phyloP scores from a whole-genome alignment of 2,888 invertebrate genomes.

The Polydrusus cervinus region DNA sequence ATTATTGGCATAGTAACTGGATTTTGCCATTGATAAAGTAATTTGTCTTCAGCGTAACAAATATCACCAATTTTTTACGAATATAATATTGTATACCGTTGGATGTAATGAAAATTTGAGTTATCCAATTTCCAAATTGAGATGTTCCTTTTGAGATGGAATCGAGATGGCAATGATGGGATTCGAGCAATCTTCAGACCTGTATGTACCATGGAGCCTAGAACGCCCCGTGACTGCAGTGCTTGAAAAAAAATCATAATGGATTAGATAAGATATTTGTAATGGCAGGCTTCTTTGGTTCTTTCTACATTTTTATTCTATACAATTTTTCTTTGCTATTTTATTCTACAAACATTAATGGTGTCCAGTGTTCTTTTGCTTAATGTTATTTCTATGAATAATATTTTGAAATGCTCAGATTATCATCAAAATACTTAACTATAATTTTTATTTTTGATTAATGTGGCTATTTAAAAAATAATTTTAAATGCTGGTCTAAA shows the following conservation, averaged over 20 bases:
- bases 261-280: conserved; percentile 45
- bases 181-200: conserved; percentile 53
- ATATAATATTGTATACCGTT: not conserved
- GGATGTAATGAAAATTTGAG: conserved; percentile 16
- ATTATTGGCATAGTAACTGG: conserved; percentile 3
- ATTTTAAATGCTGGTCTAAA: too few species aligned
- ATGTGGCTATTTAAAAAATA: not conserved
- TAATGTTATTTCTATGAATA: not conserved
- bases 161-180: conserved; percentile 26
- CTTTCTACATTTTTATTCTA: conserved; percentile 29
- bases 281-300: conserved; percentile 23
- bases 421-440: too few species aligned
- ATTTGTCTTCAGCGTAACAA: not conserved
- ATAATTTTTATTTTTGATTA: not conserved
- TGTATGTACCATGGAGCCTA: conserved; percentile 67
- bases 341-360: conserved; percentile 23
- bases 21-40: not conserved
- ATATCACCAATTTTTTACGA: not conserved
- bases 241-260: conserved; percentile 38
- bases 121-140: conserved; percentile 22
- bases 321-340: conserved; percentile 36
- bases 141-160: conserved; percentile 22
- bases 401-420: too few species aligned
- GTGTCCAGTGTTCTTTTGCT: not conserved
- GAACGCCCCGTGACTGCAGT: conserved; percentile 65